Percentiles rank a stretch among this genome's conserved stretches.
Evolutionary conservation across 2,888 invertebrate species (phyloP).

Genomic region (Lasioglossum calceatum): DNA sequence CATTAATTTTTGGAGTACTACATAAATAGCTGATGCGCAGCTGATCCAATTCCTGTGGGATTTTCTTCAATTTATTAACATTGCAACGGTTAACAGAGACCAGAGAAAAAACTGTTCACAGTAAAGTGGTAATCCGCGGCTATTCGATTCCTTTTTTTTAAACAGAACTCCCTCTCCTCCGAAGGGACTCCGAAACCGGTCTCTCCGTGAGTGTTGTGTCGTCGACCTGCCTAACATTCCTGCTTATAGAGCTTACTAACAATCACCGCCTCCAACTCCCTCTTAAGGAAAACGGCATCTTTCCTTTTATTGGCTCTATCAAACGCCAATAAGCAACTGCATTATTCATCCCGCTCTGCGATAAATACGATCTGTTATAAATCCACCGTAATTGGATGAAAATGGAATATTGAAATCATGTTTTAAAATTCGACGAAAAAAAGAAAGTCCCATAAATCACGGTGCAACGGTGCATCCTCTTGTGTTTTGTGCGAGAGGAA

Average conservation of each 20-base stretch:
- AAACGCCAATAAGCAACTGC: not conserved
- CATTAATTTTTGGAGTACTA: not conserved
- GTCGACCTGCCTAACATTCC: constrained; percentile 83
- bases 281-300: constrained; percentile 46
- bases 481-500: not conserved
- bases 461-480: not conserved
- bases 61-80: not conserved
- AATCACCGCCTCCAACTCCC: constrained; percentile 44
- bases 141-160: constrained; percentile 64
- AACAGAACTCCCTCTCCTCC: constrained; percentile 68
- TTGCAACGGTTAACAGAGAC: constrained; percentile 8
- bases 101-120: constrained; percentile 41
- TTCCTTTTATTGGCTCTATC: constrained; percentile 13
- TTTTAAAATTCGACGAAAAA: not conserved
- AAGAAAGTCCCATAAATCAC: not conserved
- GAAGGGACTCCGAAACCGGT: constrained; percentile 83
- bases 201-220: constrained; percentile 79
- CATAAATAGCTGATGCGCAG: not conserved
- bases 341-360: not conserved
- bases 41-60: not conserved
- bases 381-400: constrained; percentile 1
- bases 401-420: not conserved
- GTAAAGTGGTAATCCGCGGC: constrained; percentile 48
- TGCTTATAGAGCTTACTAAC: constrained; percentile 71
- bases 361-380: not conserved